Percentiles rank a stretch among this genome's conserved stretches.
Evolutionary conservation across 2,888 invertebrate genomes (phyloP).

Genomic region (Xiphydria camelus): DNA sequence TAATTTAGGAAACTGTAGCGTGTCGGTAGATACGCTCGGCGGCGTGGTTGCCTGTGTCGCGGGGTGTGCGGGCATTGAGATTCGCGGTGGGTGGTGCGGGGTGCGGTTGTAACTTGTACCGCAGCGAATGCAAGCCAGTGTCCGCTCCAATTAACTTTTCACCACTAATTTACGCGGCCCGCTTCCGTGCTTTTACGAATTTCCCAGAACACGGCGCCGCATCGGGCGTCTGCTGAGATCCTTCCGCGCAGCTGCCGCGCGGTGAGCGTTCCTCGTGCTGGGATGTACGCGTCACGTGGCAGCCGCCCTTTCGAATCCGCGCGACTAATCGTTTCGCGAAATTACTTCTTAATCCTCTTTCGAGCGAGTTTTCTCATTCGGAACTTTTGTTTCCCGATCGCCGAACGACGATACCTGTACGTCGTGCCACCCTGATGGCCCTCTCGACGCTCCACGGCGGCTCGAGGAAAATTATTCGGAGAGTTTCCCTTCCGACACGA

Average conservation of each 20-base stretch:
- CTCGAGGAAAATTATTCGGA: too few relatives aligned
- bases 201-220: slow-evolving; percentile 20
- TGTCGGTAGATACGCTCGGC: slow-evolving; percentile 18
- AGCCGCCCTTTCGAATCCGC: neutral
- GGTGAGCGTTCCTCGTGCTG: too few relatives aligned
- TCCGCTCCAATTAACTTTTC: slow-evolving; percentile 57
- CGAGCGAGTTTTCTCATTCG: too few relatives aligned
- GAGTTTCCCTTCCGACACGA: too few relatives aligned
- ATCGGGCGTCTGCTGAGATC: neutral
- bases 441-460: too few relatives aligned
- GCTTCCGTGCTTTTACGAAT: slow-evolving; percentile 22
- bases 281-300: neutral
- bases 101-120: slow-evolving; percentile 48
- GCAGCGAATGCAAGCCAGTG: slow-evolving; percentile 49
- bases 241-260: too few relatives aligned
- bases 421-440: too few relatives aligned
- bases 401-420: too few relatives aligned
- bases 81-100: slow-evolving; percentile 2
- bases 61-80: too few relatives aligned
- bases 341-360: too few relatives aligned
- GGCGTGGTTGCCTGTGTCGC: neutral
- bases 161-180: slow-evolving; percentile 53
- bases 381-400: too few relatives aligned
- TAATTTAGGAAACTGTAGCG: slow-evolving; percentile 35
- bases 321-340: too few relatives aligned